Evolutionary conservation across 2,888 invertebrate species (phyloP), one percentile per base, ranked within the genome.

Genomic region (Alcis repandata): DNA sequence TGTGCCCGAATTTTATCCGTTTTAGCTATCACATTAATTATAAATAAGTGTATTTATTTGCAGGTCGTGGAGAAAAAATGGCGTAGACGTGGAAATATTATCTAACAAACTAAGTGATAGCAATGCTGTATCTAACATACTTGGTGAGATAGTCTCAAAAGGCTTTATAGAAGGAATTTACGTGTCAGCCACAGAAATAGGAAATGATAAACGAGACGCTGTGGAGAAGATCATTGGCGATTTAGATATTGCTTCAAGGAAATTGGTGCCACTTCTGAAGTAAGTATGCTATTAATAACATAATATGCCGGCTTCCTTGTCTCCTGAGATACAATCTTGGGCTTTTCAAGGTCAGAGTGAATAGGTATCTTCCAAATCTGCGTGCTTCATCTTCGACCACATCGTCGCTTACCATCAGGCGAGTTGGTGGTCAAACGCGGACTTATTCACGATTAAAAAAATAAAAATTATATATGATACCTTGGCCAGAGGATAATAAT

Each of bases 101-200:
- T 10, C 13, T 11, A 54, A 20, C 2, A 15, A n/a, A 22, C 9
- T 45, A 10, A 40, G 15, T 9, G 36, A 58, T 22, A 58, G 32
- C 27, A 20, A 45, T 9, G 19, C n/a, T 33, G 19, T 54, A 8
- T 41, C 41, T 1, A 17, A n/a, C 0, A 3, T 38, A 0, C 2
- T 59, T 0, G 17, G 59, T 3, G 36, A 54, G 1, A 27, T 22
- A 9, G 33, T 1, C 13, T 1, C 33, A 13, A 7, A 8, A 20
- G 54, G n/a, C 0, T 49, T 43, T 4, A 19, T 64, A 9, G 64
- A 64, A 59, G 64, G 59, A 49, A 60, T 65, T 27, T 65, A 64
- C 27, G 48, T 64, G 17, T 20, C 43, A 41, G 41, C 4, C 9
- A 46, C 27, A 48, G 41, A 17, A 3, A 4, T n/a, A 11, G 17